phyloP scores from a whole-genome alignment of 2,888 invertebrate genomes.

The Ophion ellenae region DNA sequence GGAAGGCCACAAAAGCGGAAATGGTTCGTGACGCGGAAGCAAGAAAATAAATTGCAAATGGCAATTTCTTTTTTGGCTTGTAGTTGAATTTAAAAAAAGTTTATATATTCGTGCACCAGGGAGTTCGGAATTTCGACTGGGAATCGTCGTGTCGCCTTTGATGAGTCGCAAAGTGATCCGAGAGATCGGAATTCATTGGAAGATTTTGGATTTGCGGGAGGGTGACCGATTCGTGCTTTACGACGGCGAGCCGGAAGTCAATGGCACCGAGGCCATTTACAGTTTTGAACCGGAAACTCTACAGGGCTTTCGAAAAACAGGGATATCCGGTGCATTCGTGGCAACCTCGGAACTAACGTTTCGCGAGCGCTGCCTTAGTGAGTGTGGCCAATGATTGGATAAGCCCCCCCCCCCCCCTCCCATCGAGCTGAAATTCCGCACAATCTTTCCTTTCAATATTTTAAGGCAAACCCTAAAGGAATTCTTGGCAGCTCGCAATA shows the following conservation, averaged over 20 bases:
- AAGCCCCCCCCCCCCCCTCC: too few species aligned
- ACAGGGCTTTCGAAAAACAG: conserved; percentile 73
- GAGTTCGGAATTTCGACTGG: conserved; percentile 70
- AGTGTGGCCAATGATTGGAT: conserved; percentile 45
- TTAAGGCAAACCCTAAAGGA: too few species aligned
- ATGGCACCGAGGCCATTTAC: conserved; percentile 67
- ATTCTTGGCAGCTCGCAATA: too few species aligned
- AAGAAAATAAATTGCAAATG: not conserved
- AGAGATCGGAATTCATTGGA: conserved; percentile 77
- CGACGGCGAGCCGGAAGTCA: conserved; percentile 59
- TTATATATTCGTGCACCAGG: conserved; percentile 67
- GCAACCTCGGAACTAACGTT: conserved; percentile 73
- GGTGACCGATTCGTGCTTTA: conserved; percentile 74
- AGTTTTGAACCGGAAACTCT: conserved; percentile 64
- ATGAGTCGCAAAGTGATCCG: conserved; percentile 68
- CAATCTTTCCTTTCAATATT: too few species aligned
- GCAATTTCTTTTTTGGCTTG: not conserved
- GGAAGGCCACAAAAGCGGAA: not conserved
- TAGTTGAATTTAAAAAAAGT: not conserved
- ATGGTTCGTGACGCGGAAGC: conserved; percentile 5
- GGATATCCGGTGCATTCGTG: conserved; percentile 72
- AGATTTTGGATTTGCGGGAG: conserved; percentile 68
- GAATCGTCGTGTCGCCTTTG: conserved; percentile 76
- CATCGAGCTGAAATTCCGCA: too few species aligned
- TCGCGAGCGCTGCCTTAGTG: conserved; percentile 73